Base-by-base conservation (phyloP, 2,888 invertebrate genomes). In the Calliscelio sp. region DNA sequence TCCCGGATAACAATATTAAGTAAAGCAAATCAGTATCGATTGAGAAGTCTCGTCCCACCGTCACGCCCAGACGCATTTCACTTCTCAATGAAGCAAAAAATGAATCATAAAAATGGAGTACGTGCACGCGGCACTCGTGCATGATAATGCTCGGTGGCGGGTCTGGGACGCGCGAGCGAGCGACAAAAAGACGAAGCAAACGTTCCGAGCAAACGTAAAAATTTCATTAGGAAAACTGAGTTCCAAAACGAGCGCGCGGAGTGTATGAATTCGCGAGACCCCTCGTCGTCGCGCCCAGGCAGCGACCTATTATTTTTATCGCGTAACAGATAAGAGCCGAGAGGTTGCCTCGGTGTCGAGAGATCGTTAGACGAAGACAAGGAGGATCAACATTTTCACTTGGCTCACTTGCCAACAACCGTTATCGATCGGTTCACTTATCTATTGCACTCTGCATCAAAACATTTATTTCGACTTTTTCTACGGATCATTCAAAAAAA, bases 221-320 rank as follows among this genome's bases (percentile, higher is more conserved):
- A 90, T 90, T 90, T 90, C 89, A 90, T 90, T 89, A 89, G 87
- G 88, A 86, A 88, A 89, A 88, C 88, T 84, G 87, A 82, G 86
- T 87, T 85, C 84, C 65, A 74, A 86, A 87, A 87, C 84, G 86
- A 87, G 86, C 55, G 81, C 66, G 79, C 57, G 63, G 81, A 82
- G 77, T 83, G 78, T 66, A 83, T 78, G 82, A 85, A 80, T 85
- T 66, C 77, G 68, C 75, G 79, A 79, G 74, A 63, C 63, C 75
- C 65, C 65, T 63, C 68, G 77, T 77, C 77, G 77, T 61, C 77
- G 49, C 68, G 75, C 18, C 63, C 73, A 68, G 78, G 18, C 46
- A 74, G 78, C 81, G 83, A 82, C 44, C 77, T 84, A 81, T 88
- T 87, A 86, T 87, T 86, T 87, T 87, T 86, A 86, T 87, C 85